Conservation (phyloP, 2,888 invertebrate species). For the Tuberolachnus salignus region DNA sequence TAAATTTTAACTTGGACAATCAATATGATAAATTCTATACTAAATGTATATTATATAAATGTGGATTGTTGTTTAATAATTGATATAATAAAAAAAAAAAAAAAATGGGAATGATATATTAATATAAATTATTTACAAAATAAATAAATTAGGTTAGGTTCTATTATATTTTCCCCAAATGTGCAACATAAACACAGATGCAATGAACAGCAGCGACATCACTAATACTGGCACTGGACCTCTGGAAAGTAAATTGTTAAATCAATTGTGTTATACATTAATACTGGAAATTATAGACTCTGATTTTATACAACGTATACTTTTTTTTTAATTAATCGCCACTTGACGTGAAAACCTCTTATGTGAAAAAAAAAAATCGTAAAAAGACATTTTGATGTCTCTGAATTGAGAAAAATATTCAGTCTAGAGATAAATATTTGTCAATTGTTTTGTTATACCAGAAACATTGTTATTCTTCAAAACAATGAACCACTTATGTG, state of each 20-base stretch:
- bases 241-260: slow-evolving; percentile 70
- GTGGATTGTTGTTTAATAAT: slow-evolving; percentile 21
- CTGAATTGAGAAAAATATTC: too few species aligned
- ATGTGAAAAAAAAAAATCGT: too few species aligned
- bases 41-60: neutral
- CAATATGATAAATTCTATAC: slow-evolving; percentile 11
- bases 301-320: too few species aligned
- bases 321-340: too few species aligned
- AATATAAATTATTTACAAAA: slow-evolving; percentile 45
- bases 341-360: too few species aligned
- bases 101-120: slow-evolving; percentile 50
- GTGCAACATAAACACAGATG: slow-evolving; percentile 99
- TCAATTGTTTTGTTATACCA: too few species aligned
- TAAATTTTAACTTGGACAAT: slow-evolving; percentile 21
- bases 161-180: slow-evolving; percentile 99
- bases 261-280: too few species aligned
- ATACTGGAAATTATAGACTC: too few species aligned
- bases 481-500: too few species aligned
- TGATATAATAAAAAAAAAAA: slow-evolving; percentile 26
- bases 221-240: slow-evolving; percentile 99
- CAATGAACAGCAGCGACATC: slow-evolving; percentile 98
- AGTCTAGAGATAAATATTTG: too few species aligned
- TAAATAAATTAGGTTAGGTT: slow-evolving; percentile 66
- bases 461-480: too few species aligned
- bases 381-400: too few species aligned